Conservation (phyloP, 2,113 vertebrate genomes). For the Centropristis striata region DNA sequence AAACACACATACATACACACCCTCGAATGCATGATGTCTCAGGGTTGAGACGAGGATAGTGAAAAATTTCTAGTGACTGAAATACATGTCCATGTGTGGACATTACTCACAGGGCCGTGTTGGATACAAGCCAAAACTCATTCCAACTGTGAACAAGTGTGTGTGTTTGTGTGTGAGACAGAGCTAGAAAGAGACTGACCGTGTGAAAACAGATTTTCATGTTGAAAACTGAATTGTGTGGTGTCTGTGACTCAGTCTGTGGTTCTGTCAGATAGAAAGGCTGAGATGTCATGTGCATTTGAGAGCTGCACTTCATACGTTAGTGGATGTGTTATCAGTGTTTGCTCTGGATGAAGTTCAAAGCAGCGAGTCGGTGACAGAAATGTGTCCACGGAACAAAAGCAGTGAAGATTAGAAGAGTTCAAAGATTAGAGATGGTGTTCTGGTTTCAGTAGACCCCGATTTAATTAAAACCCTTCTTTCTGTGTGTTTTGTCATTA, state of each 20-base stretch:
- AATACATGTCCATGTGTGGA: slow-evolving; percentile 19
- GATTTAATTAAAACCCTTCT: slow-evolving; percentile 48
- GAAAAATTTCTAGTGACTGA: background rate
- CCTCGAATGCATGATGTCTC: slow-evolving; percentile 7
- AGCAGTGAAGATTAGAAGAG: slow-evolving; percentile 34
- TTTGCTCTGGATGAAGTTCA: slow-evolving; percentile 62
- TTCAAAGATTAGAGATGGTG: slow-evolving; percentile 23
- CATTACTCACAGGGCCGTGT: background rate
- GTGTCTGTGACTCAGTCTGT: slow-evolving; percentile 1
- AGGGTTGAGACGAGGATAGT: slow-evolving; percentile 22
- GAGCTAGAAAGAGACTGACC: background rate
- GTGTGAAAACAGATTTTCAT: slow-evolving; percentile 3
- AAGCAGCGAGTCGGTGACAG: slow-evolving; percentile 26
- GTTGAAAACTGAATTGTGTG: slow-evolving; percentile 45
- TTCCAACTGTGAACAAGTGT: slow-evolving; percentile 4
- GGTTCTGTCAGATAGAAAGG: slow-evolving; percentile 11
- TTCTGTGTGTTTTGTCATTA: slow-evolving; percentile 10
- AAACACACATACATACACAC: slow-evolving; percentile 15
- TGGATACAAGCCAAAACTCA: slow-evolving; percentile 1
- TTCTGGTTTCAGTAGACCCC: slow-evolving; percentile 4
- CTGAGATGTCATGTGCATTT: slow-evolving; percentile 23
- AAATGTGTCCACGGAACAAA: slow-evolving; percentile 44
- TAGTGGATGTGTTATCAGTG: slow-evolving; percentile 50
- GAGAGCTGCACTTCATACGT: slow-evolving; percentile 36
- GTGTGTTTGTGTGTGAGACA: background rate